Evolutionary conservation across 1,140 invertebrate genomes (phyloP).

Genomic region (Atopsyche davidsoni): DNA sequence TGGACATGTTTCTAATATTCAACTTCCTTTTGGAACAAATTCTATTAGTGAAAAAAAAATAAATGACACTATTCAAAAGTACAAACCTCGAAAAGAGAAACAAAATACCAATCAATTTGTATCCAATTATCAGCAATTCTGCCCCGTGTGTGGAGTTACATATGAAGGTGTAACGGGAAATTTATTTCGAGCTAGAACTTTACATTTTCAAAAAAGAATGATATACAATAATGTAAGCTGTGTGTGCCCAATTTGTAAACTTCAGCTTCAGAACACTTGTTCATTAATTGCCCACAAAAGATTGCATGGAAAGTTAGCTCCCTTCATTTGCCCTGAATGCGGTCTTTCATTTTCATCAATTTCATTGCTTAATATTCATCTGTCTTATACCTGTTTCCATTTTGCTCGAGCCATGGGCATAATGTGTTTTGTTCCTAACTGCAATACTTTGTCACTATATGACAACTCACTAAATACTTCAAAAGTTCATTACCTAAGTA

Average conservation of each 20-base stretch:
- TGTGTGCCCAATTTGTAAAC: constrained; percentile 43
- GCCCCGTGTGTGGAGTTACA: too few relatives aligned
- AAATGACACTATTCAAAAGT: too few relatives aligned
- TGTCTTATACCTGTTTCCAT: constrained; percentile 47
- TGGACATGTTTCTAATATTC: too few relatives aligned
- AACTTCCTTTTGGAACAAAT: too few relatives aligned
- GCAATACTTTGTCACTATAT: constrained; percentile 40
- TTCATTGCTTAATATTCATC: constrained; percentile 40
- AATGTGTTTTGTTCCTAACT: constrained; percentile 39
- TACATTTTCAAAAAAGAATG: constrained; percentile 30
- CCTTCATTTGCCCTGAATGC: constrained; percentile 50
- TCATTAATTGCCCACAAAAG: constrained; percentile 43
- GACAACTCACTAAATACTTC: constrained; percentile 34
- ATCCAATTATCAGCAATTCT: too few relatives aligned
- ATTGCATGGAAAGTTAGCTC: constrained; percentile 41
- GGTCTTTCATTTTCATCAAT: constrained; percentile 38
- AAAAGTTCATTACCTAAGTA: constrained; percentile 38
- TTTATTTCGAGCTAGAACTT: too few relatives aligned
- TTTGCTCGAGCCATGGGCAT: constrained; percentile 43
- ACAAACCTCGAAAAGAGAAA: too few relatives aligned
- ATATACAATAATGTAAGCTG: constrained; percentile 36
- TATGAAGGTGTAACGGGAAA: too few relatives aligned
- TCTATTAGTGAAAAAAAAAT: too few relatives aligned
- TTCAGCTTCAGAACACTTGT: constrained; percentile 43
- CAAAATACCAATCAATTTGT: too few relatives aligned